Evolutionary conservation across 2,113 vertebrate species (phyloP).

Genomic region (Etheostoma cragini): DNA sequence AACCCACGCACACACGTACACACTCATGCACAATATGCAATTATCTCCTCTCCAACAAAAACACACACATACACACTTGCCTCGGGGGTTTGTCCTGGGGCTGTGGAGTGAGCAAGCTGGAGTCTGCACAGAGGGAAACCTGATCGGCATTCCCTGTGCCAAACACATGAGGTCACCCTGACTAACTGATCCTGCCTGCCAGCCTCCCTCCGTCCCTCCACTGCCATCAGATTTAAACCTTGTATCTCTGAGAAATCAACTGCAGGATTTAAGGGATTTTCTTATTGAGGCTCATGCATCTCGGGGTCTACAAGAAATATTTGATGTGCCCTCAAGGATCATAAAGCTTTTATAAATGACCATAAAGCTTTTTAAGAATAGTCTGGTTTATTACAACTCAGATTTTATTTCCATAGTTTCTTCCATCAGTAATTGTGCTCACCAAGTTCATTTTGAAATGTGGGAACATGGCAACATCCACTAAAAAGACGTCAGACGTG

Average conservation of each 20-base stretch:
- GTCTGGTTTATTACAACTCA: slow-evolving; percentile 13
- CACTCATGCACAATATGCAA: slow-evolving; percentile 22
- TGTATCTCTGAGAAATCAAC: slow-evolving; percentile 40
- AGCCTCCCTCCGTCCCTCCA: slow-evolving; percentile 48
- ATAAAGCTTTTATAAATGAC: slow-evolving; percentile 47
- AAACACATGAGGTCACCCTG: slow-evolving; percentile 85
- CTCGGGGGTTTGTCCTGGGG: slow-evolving; percentile 59
- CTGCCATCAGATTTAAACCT: slow-evolving; percentile 48
- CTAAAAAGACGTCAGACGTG: background rate
- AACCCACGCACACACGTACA: background rate
- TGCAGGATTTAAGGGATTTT: slow-evolving; percentile 26
- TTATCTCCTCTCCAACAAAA: slow-evolving; percentile 27
- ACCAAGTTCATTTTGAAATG: background rate
- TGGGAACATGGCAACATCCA: slow-evolving; percentile 7
- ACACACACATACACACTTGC: slow-evolving; percentile 44
- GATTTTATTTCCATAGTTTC: slow-evolving; percentile 30
- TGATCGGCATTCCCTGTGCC: slow-evolving; percentile 79
- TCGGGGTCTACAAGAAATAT: slow-evolving; percentile 19
- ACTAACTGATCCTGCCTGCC: slow-evolving; percentile 73
- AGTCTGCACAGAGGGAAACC: slow-evolving; percentile 81
- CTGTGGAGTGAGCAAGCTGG: slow-evolving; percentile 71
- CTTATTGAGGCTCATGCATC: slow-evolving; percentile 29
- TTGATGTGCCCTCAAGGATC: slow-evolving; percentile 45
- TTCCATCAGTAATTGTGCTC: slow-evolving; percentile 5
- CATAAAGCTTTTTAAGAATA: slow-evolving; percentile 24